phyloP scores from a whole-genome alignment of 2,797 vertebrate genomes.

The Huso huso region DNA sequence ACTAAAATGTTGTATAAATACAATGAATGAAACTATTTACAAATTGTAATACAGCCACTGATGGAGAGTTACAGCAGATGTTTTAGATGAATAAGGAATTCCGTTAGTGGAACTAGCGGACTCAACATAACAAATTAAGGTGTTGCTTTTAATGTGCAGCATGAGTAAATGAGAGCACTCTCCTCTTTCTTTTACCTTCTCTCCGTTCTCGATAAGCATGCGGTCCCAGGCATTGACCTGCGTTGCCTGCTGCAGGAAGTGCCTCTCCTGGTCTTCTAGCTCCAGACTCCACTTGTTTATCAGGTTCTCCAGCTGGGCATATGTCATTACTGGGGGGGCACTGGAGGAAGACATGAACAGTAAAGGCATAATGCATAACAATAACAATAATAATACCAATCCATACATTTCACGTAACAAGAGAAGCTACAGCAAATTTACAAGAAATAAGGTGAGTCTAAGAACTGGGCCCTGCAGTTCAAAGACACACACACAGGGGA shows the following conservation, averaged over 20 bases:
- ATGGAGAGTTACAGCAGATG: too few relatives aligned
- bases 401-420: background rate
- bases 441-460: too few relatives aligned
- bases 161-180: too few relatives aligned
- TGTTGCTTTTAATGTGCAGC: too few relatives aligned
- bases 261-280: constrained; percentile 91
- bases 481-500: background rate
- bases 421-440: background rate
- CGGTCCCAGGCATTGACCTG: constrained; percentile 95
- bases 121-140: too few relatives aligned
- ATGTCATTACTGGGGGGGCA: constrained; percentile 75
- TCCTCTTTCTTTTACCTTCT: constrained; percentile 56
- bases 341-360: constrained; percentile 19
- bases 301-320: constrained; percentile 83
- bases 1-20: too few relatives aligned
- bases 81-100: background rate
- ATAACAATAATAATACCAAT: constrained; percentile 13
- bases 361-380: background rate
- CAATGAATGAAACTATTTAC: too few relatives aligned
- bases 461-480: background rate
- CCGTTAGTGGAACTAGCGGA: background rate
- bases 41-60: too few relatives aligned
- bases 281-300: constrained; percentile 98
- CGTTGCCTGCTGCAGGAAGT: constrained; percentile 91
- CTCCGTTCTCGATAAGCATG: constrained; percentile 85